Conservation (phyloP, 2,797 vertebrate species). For the Propithecus deckenii region DNA sequence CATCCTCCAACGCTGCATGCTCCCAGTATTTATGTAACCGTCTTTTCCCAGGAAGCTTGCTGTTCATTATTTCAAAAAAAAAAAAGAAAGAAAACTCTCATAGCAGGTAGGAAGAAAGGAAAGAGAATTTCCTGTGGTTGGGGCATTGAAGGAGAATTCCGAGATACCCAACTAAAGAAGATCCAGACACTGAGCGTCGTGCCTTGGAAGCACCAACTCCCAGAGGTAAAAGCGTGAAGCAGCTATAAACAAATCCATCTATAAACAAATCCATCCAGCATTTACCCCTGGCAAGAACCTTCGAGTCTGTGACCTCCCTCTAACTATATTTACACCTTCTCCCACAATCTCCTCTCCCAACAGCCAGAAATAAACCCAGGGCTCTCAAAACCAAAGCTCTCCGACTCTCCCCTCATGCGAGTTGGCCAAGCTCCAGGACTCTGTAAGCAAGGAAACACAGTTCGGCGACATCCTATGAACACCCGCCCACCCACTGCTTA, state of each 20-base stretch:
- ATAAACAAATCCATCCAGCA: slow-evolving; percentile 34
- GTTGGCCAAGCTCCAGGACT: not conserved
- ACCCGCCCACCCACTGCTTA: not conserved
- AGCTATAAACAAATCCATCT: slow-evolving; percentile 21
- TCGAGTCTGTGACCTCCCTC: not conserved
- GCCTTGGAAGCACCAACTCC: not conserved
- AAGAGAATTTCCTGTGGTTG: not conserved
- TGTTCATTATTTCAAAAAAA: not conserved
- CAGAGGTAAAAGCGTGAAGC: not conserved
- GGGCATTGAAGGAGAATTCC: not conserved
- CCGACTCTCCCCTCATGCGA: not conserved
- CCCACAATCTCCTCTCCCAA: not conserved
- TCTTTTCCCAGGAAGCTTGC: not conserved
- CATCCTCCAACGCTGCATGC: not conserved
- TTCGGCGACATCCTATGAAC: not conserved
- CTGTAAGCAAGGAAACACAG: not conserved
- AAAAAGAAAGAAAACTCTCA: not conserved
- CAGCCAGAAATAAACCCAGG: slow-evolving; percentile 67
- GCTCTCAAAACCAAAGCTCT: slow-evolving; percentile 8
- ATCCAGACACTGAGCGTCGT: not conserved
- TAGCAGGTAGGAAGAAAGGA: not conserved
- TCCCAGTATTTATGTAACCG: not conserved
- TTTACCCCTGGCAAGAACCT: not conserved
- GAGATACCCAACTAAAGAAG: not conserved
- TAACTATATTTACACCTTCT: slow-evolving; percentile 42